Base-by-base conservation (phyloP, 2,888 invertebrate genomes). In the Limenitis camilla region DNA sequence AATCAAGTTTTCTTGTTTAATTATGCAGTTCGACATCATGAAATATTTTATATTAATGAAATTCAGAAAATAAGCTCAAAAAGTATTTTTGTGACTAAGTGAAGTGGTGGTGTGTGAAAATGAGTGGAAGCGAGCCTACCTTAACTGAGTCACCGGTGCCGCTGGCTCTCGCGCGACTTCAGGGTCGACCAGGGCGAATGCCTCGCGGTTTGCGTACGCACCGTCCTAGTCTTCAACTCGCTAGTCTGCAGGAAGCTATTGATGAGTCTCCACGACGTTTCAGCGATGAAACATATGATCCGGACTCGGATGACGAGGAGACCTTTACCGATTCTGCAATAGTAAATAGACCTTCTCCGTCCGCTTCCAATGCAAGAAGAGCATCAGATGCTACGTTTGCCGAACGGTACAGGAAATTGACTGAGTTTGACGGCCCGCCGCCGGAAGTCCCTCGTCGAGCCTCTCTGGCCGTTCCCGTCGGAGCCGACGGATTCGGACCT, bases 141-240 rank as follows among this genome's bases (percentile, higher is more conserved):
- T 56, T 87, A 65, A 84, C 85, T 51, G 86, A 87, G 74, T 82
- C 86, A 60, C 87, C 87, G 58, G 87, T 87, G 71, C 84, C 87
- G 49, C 66, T 87, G 71, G 85, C 87, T 50, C 71, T 87, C 67
- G 80, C 86, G 60, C 72, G 86, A 58, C 71, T 79, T 55, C 86
- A 79, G 63, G 75, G 71, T 49, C 73, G 78, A 56, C 71, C 77
- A 27, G 74, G 70, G 66, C 87, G 74, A 29, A 61, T 66, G 63
- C 69, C 67, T 56, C 77, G 74, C 61, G 86, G 70, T 43, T 58
- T 76, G 65, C 81, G 84, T 61, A 58, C 72, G 47, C 85, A 81
- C 59, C 76, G 87, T 50, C 82, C 85, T 44, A 86, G 85, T 63
- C 69, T 87, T 60, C 83, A 78, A 58, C 81, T 87, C 42, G 84